phyloP scores from a whole-genome alignment of 1,140 invertebrate genomes.

The Cardiocondyla obscurior region DNA sequence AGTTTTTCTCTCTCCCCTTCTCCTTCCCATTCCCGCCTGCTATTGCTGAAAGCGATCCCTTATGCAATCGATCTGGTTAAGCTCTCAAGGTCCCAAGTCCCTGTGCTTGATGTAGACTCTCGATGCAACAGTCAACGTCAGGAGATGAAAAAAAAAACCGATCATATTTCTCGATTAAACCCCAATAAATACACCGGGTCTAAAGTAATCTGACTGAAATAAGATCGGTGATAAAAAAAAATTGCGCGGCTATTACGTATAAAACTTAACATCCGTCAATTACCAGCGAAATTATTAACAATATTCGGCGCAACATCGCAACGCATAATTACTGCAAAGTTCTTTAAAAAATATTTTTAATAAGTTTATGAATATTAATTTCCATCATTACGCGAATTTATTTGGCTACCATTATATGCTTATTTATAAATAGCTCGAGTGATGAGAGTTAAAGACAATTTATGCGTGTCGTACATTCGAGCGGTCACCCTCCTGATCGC shows the following conservation, averaged over 20 bases:
- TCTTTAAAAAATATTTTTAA: neutral
- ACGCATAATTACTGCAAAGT: neutral
- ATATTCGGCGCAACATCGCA: neutral
- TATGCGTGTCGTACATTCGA: neutral
- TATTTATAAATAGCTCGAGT: neutral
- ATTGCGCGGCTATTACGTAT: too few species aligned
- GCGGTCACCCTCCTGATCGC: neutral
- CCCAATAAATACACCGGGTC: neutral
- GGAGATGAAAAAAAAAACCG: neutral
- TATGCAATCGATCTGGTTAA: slow-evolving; percentile 62
- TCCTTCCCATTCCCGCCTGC: neutral
- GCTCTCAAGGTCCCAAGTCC: slow-evolving; percentile 51
- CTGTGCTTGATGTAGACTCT: neutral
- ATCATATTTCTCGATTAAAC: neutral
- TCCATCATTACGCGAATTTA: neutral
- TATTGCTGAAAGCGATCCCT: slow-evolving; percentile 51
- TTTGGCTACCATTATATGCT: too few species aligned
- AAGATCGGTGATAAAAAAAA: neutral
- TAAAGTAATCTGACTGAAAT: slow-evolving; percentile 17
- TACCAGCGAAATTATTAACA: neutral
- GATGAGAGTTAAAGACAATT: neutral
- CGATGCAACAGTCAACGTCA: slow-evolving; percentile 12
- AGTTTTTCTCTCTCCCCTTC: neutral
- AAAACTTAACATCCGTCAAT: neutral
- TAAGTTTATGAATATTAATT: neutral